phyloP scores from a whole-genome alignment of 2,113 vertebrate genomes.

The Muntiacus reevesi region DNA sequence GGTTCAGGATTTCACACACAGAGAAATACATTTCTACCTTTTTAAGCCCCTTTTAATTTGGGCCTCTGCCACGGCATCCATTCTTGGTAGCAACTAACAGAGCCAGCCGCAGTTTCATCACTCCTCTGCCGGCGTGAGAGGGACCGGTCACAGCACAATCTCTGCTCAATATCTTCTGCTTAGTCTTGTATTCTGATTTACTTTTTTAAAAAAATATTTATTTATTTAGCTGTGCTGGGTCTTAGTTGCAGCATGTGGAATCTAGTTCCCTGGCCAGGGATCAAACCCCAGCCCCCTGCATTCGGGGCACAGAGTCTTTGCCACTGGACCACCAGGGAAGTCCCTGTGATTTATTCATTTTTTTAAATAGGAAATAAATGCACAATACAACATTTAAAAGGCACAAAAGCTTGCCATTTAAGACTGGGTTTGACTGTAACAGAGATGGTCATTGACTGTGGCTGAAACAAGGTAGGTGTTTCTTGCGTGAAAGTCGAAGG shows the following conservation, averaged over 20 bases:
- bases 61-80: neutral
- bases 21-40: neutral
- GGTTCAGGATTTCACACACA: neutral
- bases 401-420: neutral
- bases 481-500: neutral
- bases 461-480: neutral
- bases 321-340: neutral
- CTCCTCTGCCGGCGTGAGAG: rapidly evolving
- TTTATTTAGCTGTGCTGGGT: neutral
- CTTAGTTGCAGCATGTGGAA: neutral
- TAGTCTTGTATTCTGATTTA: neutral
- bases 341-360: too few relatives aligned
- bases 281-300: neutral
- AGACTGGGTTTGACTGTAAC: neutral
- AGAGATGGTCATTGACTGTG: neutral
- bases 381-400: neutral
- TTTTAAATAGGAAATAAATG: too few relatives aligned
- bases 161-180: neutral
- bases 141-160: neutral
- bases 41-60: neutral
- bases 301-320: neutral
- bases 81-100: neutral
- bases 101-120: neutral
- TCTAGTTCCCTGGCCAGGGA: neutral
- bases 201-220: neutral